These are phyloP conservation scores for Gryllus bimaculatus DNA, from an alignment of 1,140 invertebrate genomes.

Conservation along the genomic window DNA sequence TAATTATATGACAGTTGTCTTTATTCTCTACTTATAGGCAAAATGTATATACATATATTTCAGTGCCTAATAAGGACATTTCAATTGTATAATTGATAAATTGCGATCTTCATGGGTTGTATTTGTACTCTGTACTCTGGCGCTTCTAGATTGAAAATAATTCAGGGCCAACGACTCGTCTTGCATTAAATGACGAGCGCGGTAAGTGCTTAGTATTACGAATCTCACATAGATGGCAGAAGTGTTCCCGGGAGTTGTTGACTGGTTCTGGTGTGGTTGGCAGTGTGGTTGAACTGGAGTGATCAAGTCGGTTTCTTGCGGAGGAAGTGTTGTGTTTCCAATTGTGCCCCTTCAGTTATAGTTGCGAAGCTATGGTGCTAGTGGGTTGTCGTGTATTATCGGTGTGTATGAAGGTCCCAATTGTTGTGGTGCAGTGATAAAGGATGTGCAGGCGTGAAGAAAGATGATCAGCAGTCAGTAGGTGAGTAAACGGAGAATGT, in stretches of 20 bases:
- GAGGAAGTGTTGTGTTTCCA: neutral
- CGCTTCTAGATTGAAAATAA: too few relatives aligned
- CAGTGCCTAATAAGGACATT: too few relatives aligned
- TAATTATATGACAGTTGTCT: too few relatives aligned
- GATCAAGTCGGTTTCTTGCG: neutral
- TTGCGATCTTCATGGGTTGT: too few relatives aligned
- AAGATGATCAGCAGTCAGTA: neutral
- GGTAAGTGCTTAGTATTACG: too few relatives aligned
- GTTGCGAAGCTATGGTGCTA: neutral
- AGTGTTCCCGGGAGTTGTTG: neutral
- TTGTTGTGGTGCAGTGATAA: neutral
- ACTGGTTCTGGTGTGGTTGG: neutral
- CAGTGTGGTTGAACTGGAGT: neutral
- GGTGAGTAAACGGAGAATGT: neutral
- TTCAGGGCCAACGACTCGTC: too few relatives aligned
- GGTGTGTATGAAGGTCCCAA: neutral
- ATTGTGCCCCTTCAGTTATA: neutral
- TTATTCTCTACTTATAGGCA: too few relatives aligned
- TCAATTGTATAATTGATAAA: too few relatives aligned
- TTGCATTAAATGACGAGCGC: too few relatives aligned
- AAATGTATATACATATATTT: too few relatives aligned
- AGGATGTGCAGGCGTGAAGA: neutral
- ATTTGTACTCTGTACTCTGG: too few relatives aligned
- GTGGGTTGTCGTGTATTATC: neutral
- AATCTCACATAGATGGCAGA: neutral